These are phyloP conservation scores for Dryas iulia DNA, from an alignment of 1,140 invertebrate species.

Conservation along the genomic window DNA sequence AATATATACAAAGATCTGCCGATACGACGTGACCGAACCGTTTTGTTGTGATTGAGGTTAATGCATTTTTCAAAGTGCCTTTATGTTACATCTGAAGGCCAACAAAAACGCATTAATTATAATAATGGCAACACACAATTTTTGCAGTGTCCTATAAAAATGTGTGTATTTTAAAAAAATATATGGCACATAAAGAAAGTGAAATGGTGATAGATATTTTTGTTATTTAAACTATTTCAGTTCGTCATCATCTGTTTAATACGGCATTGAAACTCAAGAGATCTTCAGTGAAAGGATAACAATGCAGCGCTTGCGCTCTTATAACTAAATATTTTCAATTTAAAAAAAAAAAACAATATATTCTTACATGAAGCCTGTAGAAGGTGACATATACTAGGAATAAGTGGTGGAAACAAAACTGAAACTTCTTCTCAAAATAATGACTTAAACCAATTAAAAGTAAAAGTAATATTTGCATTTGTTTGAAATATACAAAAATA, in stretches of 20 bases:
- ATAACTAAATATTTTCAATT: conserved; percentile 57
- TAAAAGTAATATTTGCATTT: not conserved
- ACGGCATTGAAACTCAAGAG: conserved; percentile 76
- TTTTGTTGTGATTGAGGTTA: conserved; percentile 45
- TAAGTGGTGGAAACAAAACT: not conserved
- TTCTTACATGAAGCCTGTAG: not conserved
- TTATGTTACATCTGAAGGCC: conserved; percentile 55
- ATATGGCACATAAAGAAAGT: conserved; percentile 44
- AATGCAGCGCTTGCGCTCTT: conserved; percentile 65
- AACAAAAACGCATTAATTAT: conserved; percentile 57
- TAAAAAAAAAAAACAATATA: conserved; percentile 1
- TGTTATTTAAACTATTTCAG: conserved; percentile 20
- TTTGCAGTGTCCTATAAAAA: conserved; percentile 77
- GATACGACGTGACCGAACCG: conserved; percentile 58
- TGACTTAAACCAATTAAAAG: not conserved
- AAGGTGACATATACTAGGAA: not conserved
- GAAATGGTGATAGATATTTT: not conserved
- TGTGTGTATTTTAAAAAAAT: conserved; percentile 56
- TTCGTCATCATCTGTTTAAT: conserved; percentile 45
- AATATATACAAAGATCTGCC: conserved; percentile 77
- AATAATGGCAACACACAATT: conserved; percentile 62
- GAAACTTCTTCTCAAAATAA: not conserved
- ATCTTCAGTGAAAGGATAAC: conserved; percentile 80
- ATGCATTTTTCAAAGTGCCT: conserved; percentile 71
- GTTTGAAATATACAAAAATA: not conserved